A percentile compares a stretch with the other conserved stretches of the same genome.
Conservation (phyloP, 2,797 vertebrate genomes). For the Enteromius treurensis region DNA sequence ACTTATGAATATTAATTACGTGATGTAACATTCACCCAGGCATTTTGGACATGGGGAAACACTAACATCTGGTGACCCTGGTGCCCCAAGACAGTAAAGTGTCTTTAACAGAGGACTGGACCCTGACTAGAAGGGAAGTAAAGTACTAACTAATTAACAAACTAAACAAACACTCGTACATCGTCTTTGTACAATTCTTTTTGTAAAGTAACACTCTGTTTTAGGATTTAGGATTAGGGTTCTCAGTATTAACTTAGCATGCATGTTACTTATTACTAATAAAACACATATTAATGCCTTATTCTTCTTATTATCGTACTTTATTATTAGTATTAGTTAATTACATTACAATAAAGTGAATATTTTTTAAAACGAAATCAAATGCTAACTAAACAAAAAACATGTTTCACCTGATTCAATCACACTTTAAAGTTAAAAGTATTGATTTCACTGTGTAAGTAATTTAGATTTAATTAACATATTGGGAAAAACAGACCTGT, state of each 20-base stretch:
- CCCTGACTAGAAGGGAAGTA: not conserved
- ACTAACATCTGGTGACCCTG: not conserved
- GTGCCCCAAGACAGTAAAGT: not conserved
- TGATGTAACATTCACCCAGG: not conserved
- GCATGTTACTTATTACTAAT: too few species aligned
- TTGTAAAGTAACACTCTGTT: not conserved
- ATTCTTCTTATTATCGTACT: not conserved
- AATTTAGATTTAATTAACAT: not conserved
- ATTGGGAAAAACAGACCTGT: not conserved
- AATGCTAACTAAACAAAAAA: too few species aligned
- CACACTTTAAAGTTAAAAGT: not conserved
- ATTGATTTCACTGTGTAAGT: not conserved
- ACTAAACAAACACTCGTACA: not conserved
- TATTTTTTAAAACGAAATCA: too few species aligned
- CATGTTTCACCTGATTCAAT: too few species aligned
- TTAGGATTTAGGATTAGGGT: not conserved
- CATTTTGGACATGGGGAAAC: not conserved
- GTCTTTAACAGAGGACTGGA: not conserved
- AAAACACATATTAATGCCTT: not conserved
- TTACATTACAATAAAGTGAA: not conserved
- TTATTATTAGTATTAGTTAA: not conserved
- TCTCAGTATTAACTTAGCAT: not conserved
- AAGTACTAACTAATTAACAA: not conserved
- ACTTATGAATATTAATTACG: conserved; percentile 12
- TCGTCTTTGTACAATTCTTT: not conserved